phyloP scores from a whole-genome alignment of 1,140 invertebrate genomes.

The Drosophila oshimai region DNA sequence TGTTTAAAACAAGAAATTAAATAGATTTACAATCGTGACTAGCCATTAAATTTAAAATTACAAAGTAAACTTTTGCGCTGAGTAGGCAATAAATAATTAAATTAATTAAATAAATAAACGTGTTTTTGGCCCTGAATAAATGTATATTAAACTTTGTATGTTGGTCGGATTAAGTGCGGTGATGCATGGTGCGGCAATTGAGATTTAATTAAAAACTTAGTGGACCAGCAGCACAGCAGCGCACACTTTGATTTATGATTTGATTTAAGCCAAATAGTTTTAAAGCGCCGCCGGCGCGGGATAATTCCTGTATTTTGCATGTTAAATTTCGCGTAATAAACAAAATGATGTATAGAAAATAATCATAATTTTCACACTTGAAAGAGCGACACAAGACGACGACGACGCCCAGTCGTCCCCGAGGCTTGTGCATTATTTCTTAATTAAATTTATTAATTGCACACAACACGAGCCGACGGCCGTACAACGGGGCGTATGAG shows the following conservation, averaged over 20 bases:
- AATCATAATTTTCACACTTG: constrained; percentile 80
- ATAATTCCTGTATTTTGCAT: constrained; percentile 44
- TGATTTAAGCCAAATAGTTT: constrained; percentile 43
- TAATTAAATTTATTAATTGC: constrained; percentile 82
- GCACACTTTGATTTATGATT: constrained; percentile 47
- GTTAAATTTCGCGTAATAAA: constrained; percentile 50
- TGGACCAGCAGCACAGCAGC: constrained; percentile 8
- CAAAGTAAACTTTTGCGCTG: no score
- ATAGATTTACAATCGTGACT: no score
- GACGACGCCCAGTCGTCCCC: constrained; percentile 14
- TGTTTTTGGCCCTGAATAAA: constrained; percentile 2
- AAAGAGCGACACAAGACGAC: constrained; percentile 55
- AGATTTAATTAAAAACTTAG: constrained; percentile 50
- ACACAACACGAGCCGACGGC: constrained; percentile 66
- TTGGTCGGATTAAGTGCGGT: constrained; percentile 40
- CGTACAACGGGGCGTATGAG: constrained; percentile 57
- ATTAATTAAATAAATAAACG: no score
- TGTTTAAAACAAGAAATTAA: no score
- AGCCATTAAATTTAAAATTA: no score
- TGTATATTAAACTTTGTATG: constrained; percentile 7
- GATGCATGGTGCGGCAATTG: constrained; percentile 38
- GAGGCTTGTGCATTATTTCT: constrained; percentile 64
- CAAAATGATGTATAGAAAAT: constrained; percentile 59
- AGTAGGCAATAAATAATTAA: no score
- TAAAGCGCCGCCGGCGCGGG: neutral